These are phyloP conservation scores for Promerops cafer DNA, from an alignment of 2,113 vertebrate genomes.

Conservation along the genomic window DNA sequence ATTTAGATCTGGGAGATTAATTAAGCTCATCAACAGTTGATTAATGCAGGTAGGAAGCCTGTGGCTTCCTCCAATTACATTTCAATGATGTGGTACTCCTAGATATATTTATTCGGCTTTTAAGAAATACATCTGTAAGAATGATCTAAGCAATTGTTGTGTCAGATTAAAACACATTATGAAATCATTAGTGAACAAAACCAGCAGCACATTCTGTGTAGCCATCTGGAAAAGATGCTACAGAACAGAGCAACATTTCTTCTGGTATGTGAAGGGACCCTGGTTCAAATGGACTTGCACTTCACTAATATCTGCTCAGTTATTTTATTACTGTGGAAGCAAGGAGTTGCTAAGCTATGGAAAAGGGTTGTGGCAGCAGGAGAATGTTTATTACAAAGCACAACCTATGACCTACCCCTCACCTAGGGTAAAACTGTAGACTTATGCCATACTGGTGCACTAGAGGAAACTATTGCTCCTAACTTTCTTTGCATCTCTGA, in stretches of 20 bases:
- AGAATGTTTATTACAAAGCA: background rate
- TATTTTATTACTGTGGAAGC: background rate
- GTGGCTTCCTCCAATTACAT: slow-evolving; percentile 40
- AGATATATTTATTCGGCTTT: slow-evolving; percentile 19
- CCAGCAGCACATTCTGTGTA: background rate
- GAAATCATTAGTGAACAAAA: slow-evolving; percentile 33
- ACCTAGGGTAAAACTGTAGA: background rate
- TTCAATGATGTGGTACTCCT: slow-evolving; percentile 4
- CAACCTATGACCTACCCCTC: background rate
- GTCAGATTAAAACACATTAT: slow-evolving; percentile 44
- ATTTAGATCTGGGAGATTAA: slow-evolving; percentile 57
- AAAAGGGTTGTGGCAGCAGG: background rate
- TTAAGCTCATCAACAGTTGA: slow-evolving; percentile 51
- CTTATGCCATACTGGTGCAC: background rate
- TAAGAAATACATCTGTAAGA: slow-evolving; percentile 29
- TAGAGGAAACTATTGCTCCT: background rate
- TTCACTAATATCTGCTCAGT: background rate
- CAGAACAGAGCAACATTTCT: background rate
- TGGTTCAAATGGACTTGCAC: background rate
- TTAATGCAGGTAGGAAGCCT: slow-evolving; percentile 56
- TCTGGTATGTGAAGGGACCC: background rate
- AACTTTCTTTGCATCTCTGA: background rate
- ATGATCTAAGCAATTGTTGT: slow-evolving; percentile 2
- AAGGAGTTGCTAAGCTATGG: background rate
- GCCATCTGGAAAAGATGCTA: slow-evolving; percentile 47